These are phyloP conservation scores for Microtus ochrogaster DNA, from an alignment of 2,113 vertebrate species.

Conservation along the genomic window DNA sequence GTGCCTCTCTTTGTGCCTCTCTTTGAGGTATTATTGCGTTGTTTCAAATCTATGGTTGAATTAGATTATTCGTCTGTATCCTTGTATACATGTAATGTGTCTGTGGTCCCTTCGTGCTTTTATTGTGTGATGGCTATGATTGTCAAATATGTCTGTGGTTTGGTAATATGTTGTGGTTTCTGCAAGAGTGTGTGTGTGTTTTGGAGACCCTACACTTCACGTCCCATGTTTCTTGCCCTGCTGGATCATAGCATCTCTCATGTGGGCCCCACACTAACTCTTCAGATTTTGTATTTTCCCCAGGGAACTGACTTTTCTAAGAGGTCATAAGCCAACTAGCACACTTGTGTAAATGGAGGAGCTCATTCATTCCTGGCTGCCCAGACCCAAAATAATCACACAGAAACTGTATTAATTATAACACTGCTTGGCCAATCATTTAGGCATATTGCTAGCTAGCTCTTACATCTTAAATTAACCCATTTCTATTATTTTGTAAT, in stretches of 20 bases:
- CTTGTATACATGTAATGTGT: not conserved
- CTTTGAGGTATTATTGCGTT: not conserved
- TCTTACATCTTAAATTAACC: too few relatives aligned
- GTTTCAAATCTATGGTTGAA: not conserved
- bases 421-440: too few relatives aligned
- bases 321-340: not conserved
- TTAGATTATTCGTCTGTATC: not conserved
- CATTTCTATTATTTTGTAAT: too few relatives aligned
- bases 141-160: not conserved
- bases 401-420: too few relatives aligned
- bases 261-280: not conserved
- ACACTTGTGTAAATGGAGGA: too few relatives aligned
- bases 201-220: not conserved
- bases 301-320: not conserved
- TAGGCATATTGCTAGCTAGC: too few relatives aligned
- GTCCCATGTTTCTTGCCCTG: not conserved
- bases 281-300: not conserved
- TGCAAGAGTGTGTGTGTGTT: not conserved
- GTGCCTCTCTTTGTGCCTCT: not conserved
- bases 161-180: not conserved
- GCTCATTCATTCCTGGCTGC: too few relatives aligned
- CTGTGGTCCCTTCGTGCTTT: not conserved
- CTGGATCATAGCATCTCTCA: not conserved
- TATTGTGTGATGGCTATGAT: too few relatives aligned
- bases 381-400: too few relatives aligned